Base-by-base conservation (phyloP, 2,888 invertebrate species). In the Hydriomena furcata region DNA sequence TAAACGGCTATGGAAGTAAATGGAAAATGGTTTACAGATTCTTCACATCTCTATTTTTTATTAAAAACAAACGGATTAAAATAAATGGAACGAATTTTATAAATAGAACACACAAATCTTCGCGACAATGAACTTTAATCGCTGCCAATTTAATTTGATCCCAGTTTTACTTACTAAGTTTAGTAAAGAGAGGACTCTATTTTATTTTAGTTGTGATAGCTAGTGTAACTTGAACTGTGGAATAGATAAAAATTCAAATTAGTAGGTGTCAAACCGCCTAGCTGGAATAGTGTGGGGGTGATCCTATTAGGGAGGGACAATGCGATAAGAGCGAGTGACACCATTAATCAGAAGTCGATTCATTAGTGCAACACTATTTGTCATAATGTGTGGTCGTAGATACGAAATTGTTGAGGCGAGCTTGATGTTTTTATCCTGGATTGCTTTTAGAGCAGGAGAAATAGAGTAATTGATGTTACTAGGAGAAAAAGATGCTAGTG, bases 331-430 rank as follows among this genome's bases (percentile, higher is more conserved):
- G 63, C 60, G 66, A 79, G 80, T 80, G 79, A 79, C 77, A 81
- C 69, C 85, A 86, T 88, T 86, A 84, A 86, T 88, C 87, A 86
- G 80, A 79, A 70, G 72, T 71, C 83, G 82, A 81, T 87, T 88
- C 86, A 86, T 88, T 88, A 86, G 68, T 64, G 69, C 72, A 76
- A 70, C 83, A 78, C 61, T 58, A 87, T 87, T 86, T 84, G 87
- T 87, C 87, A 85, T 82, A 79, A 74, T 79, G 82, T 79, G 80
- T 78, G 79, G 75, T 71, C 73, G 50, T 35, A 68, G 68, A 70
- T 68, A 67, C 58, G 62, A 66, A 71, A 69, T 68, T 66, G 68
- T 65, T 68, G 50, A 47, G 34, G 43, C 38, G 49, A 42, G 41
- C 32, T 37, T 52, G 37, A 46, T 58, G 54, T 50, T 60, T 57